Base-by-base conservation (phyloP, 2,888 invertebrate genomes). In the Pyrocoelia pectoralis region DNA sequence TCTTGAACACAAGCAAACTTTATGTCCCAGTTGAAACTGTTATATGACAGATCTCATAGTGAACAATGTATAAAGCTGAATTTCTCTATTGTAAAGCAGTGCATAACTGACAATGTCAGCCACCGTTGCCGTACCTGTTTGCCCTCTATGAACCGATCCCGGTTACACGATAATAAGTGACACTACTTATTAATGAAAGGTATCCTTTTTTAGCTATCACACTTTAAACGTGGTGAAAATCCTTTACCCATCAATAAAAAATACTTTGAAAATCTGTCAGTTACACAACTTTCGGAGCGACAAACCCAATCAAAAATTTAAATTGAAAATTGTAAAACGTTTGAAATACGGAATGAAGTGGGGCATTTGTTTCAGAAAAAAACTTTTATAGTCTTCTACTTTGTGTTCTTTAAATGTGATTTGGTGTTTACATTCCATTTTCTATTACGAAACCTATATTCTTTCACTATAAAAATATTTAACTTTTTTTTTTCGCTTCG, bases 251-350 rank as follows among this genome's bases (percentile, higher is more conserved):
- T 18, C 15, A 46, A 46, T 17, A 17, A 46, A 46, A 15, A 14
- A 46, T 46, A 17, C 46, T 17, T 18, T 46, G 10, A n/a, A 49
- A 49, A 50, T 50, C 56, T 41, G 50, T 50, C 56, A 50, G 19
- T 33, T 15, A 50, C 56, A 56, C 48, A 17, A 29, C 33, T 52
- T 61, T 62, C 46, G 38, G 57, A 58, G 58, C 57, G 63, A 63
- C 63, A 58, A 58, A 58, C 58, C 52, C 58, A 57, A 63, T 63
- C 63, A 63, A 63, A 63, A 63, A 63, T 63, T 63, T 63, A 63
- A 63, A 63, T 63, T 63, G 63, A 63, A 63, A 60, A 58, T 63
- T 63, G 63, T 57, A 53, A 62, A 57, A 52, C 57, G 46, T 38
- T 52, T 48, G 53, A 56, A 57, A 52, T 56, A 56, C 33, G 53